phyloP scores from a whole-genome alignment of 30 jellyfish, hydroid and myxozoan species.

The Aurelia aurita complex sp. Pacific region DNA sequence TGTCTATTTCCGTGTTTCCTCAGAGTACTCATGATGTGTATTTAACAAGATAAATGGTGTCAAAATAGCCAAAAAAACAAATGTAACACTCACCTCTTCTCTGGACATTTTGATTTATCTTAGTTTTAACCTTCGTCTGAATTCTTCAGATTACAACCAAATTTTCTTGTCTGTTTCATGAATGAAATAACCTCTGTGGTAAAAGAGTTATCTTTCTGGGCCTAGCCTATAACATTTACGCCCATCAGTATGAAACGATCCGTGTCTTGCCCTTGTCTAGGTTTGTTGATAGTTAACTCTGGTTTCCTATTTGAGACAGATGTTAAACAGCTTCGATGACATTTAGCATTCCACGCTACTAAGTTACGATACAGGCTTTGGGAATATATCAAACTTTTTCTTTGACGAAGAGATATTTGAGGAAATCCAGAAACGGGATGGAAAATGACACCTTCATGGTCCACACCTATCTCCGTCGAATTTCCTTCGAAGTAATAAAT shows the following conservation, averaged over 20 bases:
- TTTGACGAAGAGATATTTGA: no score
- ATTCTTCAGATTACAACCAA: not conserved
- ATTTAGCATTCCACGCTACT: no score
- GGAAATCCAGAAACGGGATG: no score
- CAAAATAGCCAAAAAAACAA: not conserved
- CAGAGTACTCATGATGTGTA: no score
- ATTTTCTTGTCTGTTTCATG: not conserved
- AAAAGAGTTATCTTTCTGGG: not conserved
- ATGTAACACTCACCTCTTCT: constrained; percentile 27
- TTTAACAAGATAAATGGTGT: not conserved
- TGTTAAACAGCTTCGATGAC: constrained; percentile 9
- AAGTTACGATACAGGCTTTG: no score
- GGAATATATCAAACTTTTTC: no score
- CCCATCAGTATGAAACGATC: constrained; percentile 27
- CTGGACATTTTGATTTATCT: constrained; percentile 2
- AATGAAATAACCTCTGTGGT: constrained; percentile 17
- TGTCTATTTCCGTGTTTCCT: no score
- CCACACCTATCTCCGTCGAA: no score
- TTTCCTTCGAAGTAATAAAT: no score
- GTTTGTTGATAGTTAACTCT: not conserved
- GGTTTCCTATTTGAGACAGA: constrained; percentile 23
- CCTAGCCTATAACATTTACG: constrained; percentile 20
- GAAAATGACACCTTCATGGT: no score
- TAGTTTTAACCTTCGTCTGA: not conserved
- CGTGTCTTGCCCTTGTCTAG: constrained; percentile 5